Evolutionary conservation across 2,797 vertebrate genomes (phyloP).

Genomic region (Periparus ater): DNA sequence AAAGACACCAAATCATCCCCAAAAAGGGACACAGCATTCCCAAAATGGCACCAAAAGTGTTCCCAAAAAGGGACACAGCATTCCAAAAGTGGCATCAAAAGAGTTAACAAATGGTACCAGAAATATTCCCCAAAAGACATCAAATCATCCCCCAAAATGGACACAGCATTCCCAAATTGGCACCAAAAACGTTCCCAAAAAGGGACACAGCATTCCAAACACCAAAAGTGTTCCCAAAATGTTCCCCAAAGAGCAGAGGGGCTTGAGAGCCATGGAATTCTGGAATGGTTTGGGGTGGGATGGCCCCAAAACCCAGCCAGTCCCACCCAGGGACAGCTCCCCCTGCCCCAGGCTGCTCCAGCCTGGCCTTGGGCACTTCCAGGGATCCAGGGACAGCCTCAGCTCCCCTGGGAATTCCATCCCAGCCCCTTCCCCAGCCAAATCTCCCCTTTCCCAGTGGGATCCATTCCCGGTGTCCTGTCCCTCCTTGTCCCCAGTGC

Average conservation of each 20-base stretch:
- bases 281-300: neutral
- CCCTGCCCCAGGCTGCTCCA: neutral
- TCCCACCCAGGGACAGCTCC: neutral
- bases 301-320: neutral
- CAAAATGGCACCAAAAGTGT: neutral
- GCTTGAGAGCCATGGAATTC: neutral
- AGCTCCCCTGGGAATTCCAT: neutral
- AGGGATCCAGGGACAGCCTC: too few species aligned
- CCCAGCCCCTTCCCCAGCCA: neutral
- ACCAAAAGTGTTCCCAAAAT: neutral
- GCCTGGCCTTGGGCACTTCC: neutral
- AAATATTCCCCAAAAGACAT: too few species aligned
- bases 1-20: too few species aligned
- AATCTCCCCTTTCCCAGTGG: neutral
- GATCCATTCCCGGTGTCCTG: too few species aligned
- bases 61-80: neutral
- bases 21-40: too few species aligned
- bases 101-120: too few species aligned
- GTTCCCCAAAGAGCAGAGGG: neutral
- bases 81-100: too few species aligned
- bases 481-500: neutral
- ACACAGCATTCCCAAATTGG: neutral
- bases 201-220: neutral
- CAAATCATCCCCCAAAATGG: neutral
- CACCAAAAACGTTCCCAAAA: neutral